Conservation (phyloP, 2,113 vertebrate genomes). For the Halcyon malimbica region DNA sequence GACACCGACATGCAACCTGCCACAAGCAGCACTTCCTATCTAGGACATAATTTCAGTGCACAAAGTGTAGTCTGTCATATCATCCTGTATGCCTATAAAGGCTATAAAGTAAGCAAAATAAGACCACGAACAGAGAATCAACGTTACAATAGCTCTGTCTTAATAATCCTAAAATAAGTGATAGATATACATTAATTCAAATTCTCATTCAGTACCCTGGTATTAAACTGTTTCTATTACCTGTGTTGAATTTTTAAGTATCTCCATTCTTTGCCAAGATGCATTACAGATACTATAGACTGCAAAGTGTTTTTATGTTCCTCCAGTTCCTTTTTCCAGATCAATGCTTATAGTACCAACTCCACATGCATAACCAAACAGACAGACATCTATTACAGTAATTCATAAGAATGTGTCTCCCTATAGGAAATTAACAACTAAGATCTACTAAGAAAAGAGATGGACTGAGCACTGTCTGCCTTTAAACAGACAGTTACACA, state of each 20-base stretch:
- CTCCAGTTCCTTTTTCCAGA: background rate
- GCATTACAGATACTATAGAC: background rate
- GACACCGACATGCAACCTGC: background rate
- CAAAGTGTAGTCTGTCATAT: background rate
- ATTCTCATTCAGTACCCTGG: background rate
- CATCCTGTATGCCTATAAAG: background rate
- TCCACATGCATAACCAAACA: background rate
- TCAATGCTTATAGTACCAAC: background rate
- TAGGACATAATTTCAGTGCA: background rate
- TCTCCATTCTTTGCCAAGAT: background rate
- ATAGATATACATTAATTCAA: background rate
- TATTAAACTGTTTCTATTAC: background rate
- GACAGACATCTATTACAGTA: background rate
- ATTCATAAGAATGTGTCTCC: background rate
- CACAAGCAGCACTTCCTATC: background rate
- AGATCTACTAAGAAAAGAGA: background rate
- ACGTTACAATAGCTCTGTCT: background rate
- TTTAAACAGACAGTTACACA: background rate
- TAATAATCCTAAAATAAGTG: background rate
- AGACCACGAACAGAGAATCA: background rate
- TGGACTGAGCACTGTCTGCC: background rate
- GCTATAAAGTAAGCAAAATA: background rate
- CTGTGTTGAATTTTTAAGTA: background rate
- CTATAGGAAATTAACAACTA: background rate
- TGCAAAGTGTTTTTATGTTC: background rate